These are phyloP conservation scores for Potamilus streckersoni DNA, from an alignment of 1,140 invertebrate genomes.

Conservation along the genomic window DNA sequence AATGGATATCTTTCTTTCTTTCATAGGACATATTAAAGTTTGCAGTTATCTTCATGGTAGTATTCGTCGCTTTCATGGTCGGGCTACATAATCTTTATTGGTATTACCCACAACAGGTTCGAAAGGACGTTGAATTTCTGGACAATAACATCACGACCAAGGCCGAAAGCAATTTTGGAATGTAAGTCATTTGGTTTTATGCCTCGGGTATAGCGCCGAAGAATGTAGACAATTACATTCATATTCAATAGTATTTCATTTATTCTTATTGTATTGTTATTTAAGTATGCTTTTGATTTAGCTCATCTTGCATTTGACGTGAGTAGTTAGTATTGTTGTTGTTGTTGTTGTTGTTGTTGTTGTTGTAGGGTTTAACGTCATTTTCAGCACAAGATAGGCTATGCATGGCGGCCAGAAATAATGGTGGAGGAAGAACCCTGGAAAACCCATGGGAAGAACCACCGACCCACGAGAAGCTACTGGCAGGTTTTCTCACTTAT, in stretches of 20 bases:
- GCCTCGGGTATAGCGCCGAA: neutral
- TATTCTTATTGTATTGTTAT: neutral
- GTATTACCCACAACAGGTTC: conserved; percentile 96
- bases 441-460: too few relatives aligned
- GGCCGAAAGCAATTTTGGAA: conserved; percentile 58
- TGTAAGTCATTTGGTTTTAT: conserved; percentile 43
- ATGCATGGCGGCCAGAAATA: too few relatives aligned
- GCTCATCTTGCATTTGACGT: neutral
- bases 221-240: neutral
- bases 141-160: conserved; percentile 40
- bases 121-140: conserved; percentile 64
- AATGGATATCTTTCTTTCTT: conserved; percentile 70
- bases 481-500: too few relatives aligned
- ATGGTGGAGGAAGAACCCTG: too few relatives aligned
- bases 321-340: neutral
- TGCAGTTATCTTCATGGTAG: conserved; percentile 90
- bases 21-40: conserved; percentile 94
- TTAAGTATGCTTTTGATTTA: neutral
- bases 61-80: conserved; percentile 95
- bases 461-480: too few relatives aligned
- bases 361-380: neutral
- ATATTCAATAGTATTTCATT: neutral
- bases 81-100: conserved; percentile 92
- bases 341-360: neutral
- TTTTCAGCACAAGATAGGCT: too few relatives aligned